phyloP scores from a whole-genome alignment of 2,888 invertebrate genomes.

The Melanostoma mellinum region DNA sequence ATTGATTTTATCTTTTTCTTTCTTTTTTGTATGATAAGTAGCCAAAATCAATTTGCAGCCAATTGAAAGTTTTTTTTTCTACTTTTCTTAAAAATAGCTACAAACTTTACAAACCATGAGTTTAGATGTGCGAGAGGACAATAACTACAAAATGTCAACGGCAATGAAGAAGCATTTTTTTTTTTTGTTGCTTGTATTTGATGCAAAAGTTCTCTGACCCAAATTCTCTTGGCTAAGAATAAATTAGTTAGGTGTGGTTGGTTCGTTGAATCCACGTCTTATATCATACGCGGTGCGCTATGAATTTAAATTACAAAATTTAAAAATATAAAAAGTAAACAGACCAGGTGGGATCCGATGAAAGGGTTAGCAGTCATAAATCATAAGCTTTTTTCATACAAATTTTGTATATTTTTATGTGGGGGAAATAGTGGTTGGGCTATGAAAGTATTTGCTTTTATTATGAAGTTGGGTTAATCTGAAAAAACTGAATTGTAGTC shows the following conservation, averaged over 20 bases:
- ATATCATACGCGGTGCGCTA: slow-evolving; percentile 39
- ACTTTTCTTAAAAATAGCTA: slow-evolving; percentile 36
- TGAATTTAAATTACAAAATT: slow-evolving; percentile 18
- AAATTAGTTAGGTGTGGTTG: slow-evolving; percentile 53
- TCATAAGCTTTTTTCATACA: not conserved
- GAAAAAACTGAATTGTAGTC: too few species aligned
- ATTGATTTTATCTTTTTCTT: not conserved
- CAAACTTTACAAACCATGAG: slow-evolving; percentile 8
- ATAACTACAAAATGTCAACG: slow-evolving; percentile 45
- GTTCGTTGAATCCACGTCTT: slow-evolving; percentile 50
- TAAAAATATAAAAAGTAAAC: not conserved
- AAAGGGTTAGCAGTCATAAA: not conserved
- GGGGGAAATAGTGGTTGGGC: too few species aligned
- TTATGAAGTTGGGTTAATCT: too few species aligned
- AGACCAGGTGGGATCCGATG: slow-evolving; percentile 6
- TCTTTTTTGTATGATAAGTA: slow-evolving; percentile 5
- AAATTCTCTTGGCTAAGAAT: slow-evolving; percentile 70
- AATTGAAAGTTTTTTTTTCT: slow-evolving; percentile 42
- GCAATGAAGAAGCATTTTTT: slow-evolving; percentile 31
- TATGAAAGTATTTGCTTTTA: too few species aligned
- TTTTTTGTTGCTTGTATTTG: slow-evolving; percentile 39
- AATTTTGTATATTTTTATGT: too few species aligned
- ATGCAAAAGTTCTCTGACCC: slow-evolving; percentile 69
- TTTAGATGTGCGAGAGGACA: not conserved
- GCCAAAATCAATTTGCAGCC: slow-evolving; percentile 63